Percentiles rank a stretch among this genome's conserved stretches.
Evolutionary conservation across 2,888 invertebrate species (phyloP).

Genomic region (Xanthorhoe designata): DNA sequence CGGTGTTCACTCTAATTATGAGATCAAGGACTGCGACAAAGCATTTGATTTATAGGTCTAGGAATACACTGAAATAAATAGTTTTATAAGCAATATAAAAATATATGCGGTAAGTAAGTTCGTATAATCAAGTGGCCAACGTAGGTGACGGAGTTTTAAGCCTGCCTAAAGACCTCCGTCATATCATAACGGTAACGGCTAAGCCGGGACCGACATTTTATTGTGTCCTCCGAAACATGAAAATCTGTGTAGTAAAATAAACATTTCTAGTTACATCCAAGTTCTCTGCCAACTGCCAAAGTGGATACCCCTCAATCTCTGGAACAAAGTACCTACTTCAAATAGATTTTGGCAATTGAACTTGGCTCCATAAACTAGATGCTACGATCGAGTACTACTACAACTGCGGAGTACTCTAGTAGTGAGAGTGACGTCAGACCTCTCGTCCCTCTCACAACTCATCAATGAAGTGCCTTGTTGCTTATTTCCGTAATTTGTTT

Average conservation of each 20-base stretch:
- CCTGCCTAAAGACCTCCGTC: no score
- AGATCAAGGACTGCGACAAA: constrained; percentile 2
- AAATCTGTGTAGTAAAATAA: no score
- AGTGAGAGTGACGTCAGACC: neutral
- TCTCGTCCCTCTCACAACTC: neutral
- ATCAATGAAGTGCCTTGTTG: constrained; percentile 9
- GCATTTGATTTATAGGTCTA: neutral
- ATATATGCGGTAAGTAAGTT: no score
- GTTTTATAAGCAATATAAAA: no score
- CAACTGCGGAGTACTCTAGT: neutral
- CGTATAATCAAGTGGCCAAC: no score
- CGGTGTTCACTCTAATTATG: neutral
- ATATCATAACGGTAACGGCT: no score
- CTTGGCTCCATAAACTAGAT: neutral
- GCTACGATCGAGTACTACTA: neutral
- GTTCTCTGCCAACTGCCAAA: no score
- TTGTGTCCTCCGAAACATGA: no score
- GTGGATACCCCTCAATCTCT: no score
- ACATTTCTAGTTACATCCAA: no score
- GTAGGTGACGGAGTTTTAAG: no score
- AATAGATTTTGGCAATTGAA: neutral
- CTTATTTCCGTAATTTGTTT: constrained; percentile 7
- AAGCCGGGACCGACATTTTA: no score
- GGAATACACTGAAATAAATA: neutral
- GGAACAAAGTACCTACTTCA: neutral